Evolutionary conservation across 1,140 invertebrate species (phyloP), one percentile per base, ranked within the genome.

Genomic region (Lepidotrigona ventralis): DNA sequence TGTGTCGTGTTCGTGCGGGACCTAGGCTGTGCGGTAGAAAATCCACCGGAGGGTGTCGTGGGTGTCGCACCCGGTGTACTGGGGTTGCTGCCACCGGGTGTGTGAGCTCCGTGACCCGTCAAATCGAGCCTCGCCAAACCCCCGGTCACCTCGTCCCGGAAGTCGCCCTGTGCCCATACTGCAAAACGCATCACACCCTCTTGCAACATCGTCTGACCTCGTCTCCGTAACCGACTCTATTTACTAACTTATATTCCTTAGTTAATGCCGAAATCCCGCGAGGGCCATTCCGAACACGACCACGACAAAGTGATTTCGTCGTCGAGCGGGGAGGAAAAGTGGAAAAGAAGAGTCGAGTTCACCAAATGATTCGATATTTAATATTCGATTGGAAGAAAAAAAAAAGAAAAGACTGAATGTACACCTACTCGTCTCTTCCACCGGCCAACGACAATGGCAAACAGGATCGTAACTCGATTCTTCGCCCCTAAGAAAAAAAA

Each of bases 161-260:
- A 97, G 94, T 97, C 97, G 83, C 96, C 96, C 93, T 97, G 97
- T 79, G 97, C 97, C 97, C 97, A 98, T 93, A 97, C 97, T 98
- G 95, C 89, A 96, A 96, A 93, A 95, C 92, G 95, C 63, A 95
- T 90, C 92, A 93, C 93, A 89, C 82, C 77, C 89, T 90, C 89
- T 91, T 91, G 90, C 90, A 93, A 91, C 83, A 80, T 90, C 86
- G 86, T 90, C 84, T 90, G 87, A 73, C 60, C 76, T 63, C 39
- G 39, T 46, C 33, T 39, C 66, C 53, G 64, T 73, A 80, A 81
- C 77, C 85, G 68, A 71, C 68, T 8, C 46, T 72, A 79, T 53
- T 79, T 64, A 53, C 66, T 76, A 76, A 75, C 26, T 72, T 72
- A 81, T 66, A 46, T 56, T 75, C 73, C 56, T 29, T 46, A 58